Conservation (phyloP, 2,797 vertebrate species). For the Pseudochirops corinnae region DNA sequence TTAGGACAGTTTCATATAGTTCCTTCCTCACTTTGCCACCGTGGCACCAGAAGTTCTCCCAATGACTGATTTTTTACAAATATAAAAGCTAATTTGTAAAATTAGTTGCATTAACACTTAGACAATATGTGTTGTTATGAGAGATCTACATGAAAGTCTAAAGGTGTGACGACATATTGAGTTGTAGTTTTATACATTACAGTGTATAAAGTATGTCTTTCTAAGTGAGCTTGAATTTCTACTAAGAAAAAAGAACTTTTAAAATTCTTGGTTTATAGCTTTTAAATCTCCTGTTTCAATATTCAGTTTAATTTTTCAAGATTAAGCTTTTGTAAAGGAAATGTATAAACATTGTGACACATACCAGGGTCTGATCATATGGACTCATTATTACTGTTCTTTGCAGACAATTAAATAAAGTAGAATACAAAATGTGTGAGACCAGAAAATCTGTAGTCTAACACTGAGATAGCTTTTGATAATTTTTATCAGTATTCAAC, state of each 20-base stretch:
- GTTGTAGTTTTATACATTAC: slow-evolving; percentile 67
- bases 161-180: slow-evolving; percentile 80
- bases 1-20: too few species aligned
- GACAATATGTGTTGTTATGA: slow-evolving; percentile 83
- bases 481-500: slow-evolving; percentile 54
- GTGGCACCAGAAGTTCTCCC: not conserved
- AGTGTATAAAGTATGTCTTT: slow-evolving; percentile 22
- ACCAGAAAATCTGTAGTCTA: not conserved
- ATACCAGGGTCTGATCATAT: not conserved
- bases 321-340: not conserved
- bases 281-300: too few species aligned
- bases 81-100: slow-evolving; percentile 71
- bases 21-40: too few species aligned
- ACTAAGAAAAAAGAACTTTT: too few species aligned
- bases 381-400: not conserved
- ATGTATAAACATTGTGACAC: not conserved
- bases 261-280: too few species aligned
- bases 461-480: slow-evolving; percentile 24
- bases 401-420: slow-evolving; percentile 16
- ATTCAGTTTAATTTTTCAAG: not conserved
- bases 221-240: not conserved
- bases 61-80: slow-evolving; percentile 81
- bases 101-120: slow-evolving; percentile 70
- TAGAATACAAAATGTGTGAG: not conserved
- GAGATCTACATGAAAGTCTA: slow-evolving; percentile 81